phyloP scores from a whole-genome alignment of 2,888 invertebrate species.

The Apodemia hepburni region DNA sequence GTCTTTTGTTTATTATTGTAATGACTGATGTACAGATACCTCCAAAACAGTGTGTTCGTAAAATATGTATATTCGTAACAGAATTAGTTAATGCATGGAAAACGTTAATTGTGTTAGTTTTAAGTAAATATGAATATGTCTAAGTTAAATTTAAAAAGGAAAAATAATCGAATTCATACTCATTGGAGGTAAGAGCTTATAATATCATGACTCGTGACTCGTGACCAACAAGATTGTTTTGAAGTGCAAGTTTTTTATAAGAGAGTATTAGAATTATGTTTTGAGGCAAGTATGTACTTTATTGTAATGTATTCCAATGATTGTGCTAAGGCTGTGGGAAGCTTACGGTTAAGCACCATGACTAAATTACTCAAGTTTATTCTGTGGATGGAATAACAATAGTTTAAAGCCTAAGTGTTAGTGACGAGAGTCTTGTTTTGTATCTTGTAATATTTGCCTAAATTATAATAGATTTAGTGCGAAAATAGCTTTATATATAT shows the following conservation, averaged over 20 bases:
- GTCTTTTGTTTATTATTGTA: neutral
- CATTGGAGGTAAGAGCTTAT: constrained; percentile 35
- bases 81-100: neutral
- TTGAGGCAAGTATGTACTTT: neutral
- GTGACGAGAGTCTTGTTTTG: too few relatives aligned
- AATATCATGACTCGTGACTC: constrained; percentile 18
- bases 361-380: too few relatives aligned
- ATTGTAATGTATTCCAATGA: neutral
- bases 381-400: too few relatives aligned
- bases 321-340: too few relatives aligned
- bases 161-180: constrained; percentile 25
- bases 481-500: too few relatives aligned
- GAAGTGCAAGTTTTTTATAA: neutral
- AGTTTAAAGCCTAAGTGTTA: too few relatives aligned
- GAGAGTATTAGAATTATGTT: neutral
- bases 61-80: neutral
- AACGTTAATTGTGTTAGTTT: neutral
- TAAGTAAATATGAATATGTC: constrained; percentile 5
- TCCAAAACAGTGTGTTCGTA: neutral
- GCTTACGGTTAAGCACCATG: too few relatives aligned
- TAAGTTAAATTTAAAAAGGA: constrained; percentile 19
- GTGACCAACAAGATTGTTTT: constrained; percentile 28
- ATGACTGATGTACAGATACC: neutral
- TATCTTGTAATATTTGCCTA: too few relatives aligned
- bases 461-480: too few relatives aligned